Conservation (phyloP, 2,113 vertebrate genomes). For the Thoracochromis brauschi region DNA sequence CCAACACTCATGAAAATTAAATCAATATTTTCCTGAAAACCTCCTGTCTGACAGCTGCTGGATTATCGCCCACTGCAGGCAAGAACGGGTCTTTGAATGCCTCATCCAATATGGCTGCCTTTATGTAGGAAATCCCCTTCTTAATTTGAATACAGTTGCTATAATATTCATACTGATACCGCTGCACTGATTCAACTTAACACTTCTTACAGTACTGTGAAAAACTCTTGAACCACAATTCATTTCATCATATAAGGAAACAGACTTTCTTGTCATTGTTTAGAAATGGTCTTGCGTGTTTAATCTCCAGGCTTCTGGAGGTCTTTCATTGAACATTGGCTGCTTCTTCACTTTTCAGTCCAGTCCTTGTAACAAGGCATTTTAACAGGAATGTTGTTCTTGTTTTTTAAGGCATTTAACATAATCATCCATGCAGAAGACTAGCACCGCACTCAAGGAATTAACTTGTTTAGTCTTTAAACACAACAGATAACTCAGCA, state of each 20-base stretch:
- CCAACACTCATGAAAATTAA: background rate
- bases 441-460: rapidly evolving
- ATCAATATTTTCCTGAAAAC: background rate
- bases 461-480: background rate
- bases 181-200: background rate
- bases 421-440: background rate
- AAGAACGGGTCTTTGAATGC: background rate
- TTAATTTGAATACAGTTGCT: background rate
- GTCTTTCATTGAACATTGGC: background rate
- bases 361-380: background rate
- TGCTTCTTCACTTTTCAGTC: background rate
- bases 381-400: background rate
- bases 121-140: background rate
- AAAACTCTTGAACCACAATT: background rate
- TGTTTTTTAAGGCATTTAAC: background rate
- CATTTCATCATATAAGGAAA: background rate
- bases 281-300: rapidly evolving
- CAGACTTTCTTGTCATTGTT: background rate
- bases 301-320: background rate
- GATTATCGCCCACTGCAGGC: background rate
- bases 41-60: background rate
- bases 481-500: background rate
- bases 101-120: background rate
- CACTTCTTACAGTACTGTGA: background rate
- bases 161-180: background rate